Base-by-base conservation (phyloP, 2,797 vertebrate species). In the Hippoglossus hippoglossus region DNA sequence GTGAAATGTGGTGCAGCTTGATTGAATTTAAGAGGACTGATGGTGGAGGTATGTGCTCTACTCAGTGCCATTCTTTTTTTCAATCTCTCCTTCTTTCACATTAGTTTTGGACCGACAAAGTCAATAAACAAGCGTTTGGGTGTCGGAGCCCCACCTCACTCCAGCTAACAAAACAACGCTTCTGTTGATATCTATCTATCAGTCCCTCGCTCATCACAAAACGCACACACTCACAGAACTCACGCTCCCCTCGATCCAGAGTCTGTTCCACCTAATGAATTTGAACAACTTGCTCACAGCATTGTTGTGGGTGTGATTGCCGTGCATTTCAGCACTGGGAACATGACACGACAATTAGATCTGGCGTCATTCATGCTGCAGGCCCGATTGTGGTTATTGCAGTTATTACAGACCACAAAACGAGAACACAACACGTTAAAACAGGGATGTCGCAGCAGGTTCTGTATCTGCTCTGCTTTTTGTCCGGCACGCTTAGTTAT, bases 131-230 rank as follows among this genome's bases (percentile, higher is more conserved):
- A 84, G 74, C 63, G 28, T 73, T 82, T 77, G 91, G 87, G 84
- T 85, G 86, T 88, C 78, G 83, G 58, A 19, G 81, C 85, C 72
- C 74, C 89, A 75, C 90, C 89, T 91, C 71, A 6, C 67, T 71
- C 69, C 87, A 91, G 89, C 90, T 91, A 88, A 86, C 77, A 89
- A 86, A 91, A 90, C 86, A 89, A 71, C 67, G 73, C 87, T 88
- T 84, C 83, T 80, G 81, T 84, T 86, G 86, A 89, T 85, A 80
- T 81, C 82, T 13, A 46, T 46, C 44, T 8, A 19, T 46, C 44
- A 19, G 5, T 46, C 44, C 82, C 77, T 82, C 70, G 0, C 77
- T 87, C 81, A 77, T 88, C 80, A 77, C 71, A 77, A 78, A 31
- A 55, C 71, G 36, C 80, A 63, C 58, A 34, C 39, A 55, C 34